Evolutionary conservation across 1,140 invertebrate genomes (phyloP).

Genomic region (Gryllus bimaculatus): DNA sequence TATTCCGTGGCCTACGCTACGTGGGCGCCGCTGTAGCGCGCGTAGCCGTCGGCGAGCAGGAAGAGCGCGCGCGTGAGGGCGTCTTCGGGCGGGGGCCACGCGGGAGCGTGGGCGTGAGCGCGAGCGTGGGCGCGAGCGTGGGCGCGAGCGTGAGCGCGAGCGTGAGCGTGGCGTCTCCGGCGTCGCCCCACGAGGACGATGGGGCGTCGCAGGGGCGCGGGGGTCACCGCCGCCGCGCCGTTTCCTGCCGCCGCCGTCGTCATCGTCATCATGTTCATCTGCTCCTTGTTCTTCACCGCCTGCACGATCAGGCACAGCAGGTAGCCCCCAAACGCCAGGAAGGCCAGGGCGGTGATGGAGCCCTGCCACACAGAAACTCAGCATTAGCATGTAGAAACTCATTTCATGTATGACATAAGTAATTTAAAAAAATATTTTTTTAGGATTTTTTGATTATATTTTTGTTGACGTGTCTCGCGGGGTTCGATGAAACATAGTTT

Average conservation of each 20-base stretch:
- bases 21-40: not conserved
- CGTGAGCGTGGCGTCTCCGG: not conserved
- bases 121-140: no score
- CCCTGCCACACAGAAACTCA: not conserved
- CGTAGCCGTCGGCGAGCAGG: not conserved
- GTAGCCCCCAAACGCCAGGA: conserved; percentile 69
- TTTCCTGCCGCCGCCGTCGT: not conserved
- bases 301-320: conserved; percentile 60
- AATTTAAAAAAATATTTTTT: no score
- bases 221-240: not conserved
- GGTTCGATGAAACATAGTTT: no score
- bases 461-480: no score
- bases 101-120: no score
- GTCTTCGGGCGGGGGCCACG: not conserved
- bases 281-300: conserved; percentile 36
- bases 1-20: not conserved
- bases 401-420: no score
- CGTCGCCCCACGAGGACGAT: not conserved
- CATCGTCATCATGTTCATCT: not conserved
- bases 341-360: conserved; percentile 54
- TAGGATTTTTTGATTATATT: no score
- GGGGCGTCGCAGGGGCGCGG: not conserved
- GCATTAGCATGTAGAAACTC: no score
- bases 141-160: no score
- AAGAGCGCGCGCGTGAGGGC: not conserved